These are phyloP conservation scores for Rousettus madagascariensis DNA, from an alignment of 2,797 vertebrate genomes.

Conservation along the genomic window DNA sequence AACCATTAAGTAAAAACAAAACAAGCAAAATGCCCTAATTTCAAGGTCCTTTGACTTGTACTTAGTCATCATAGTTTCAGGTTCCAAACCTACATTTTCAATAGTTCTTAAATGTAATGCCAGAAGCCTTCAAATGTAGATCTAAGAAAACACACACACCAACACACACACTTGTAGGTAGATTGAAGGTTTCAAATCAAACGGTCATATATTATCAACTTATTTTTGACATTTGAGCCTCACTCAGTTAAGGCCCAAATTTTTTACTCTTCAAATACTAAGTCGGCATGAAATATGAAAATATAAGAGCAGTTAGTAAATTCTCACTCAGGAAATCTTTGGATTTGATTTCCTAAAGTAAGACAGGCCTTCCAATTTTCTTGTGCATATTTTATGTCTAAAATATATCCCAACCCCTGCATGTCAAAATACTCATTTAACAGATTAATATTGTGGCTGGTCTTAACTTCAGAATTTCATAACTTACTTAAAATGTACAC, in stretches of 20 bases:
- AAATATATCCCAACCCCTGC: not conserved
- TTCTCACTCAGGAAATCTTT: not conserved
- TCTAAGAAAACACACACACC: not conserved
- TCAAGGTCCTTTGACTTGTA: not conserved
- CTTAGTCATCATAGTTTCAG: not conserved
- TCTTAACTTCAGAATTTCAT: not conserved
- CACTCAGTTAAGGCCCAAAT: not conserved
- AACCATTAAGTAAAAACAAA: not conserved
- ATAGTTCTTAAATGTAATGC: not conserved
- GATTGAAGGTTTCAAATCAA: not conserved
- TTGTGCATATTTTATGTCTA: not conserved
- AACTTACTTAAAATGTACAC: constrained; percentile 19
- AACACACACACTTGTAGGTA: not conserved
- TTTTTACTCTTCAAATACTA: constrained; percentile 24
- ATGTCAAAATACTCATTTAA: not conserved
- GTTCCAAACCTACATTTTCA: constrained; percentile 23
- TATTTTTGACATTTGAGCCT: constrained; percentile 12
- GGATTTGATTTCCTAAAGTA: constrained; percentile 17
- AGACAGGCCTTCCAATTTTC: not conserved
- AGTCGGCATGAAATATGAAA: not conserved
- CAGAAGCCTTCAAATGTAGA: constrained; percentile 24
- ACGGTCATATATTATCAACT: not conserved
- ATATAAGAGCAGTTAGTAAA: not conserved
- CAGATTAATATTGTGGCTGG: not conserved
- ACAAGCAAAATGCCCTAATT: not conserved